Evolutionary conservation across 2,888 invertebrate genomes (phyloP).

Genomic region (Punctoribates punctum): DNA sequence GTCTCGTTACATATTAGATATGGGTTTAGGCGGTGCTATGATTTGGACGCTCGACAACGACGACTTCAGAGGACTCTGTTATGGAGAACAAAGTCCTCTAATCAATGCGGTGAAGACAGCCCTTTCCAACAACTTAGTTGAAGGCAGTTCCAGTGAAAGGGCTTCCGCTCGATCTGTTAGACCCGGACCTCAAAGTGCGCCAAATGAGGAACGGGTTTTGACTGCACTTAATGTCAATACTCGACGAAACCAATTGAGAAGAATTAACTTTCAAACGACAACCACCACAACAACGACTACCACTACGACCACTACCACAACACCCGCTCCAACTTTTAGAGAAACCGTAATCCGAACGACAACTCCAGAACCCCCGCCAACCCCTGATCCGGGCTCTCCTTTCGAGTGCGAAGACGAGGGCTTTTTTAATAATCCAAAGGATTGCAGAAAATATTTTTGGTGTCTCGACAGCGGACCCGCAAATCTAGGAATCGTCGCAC

Average conservation of each 20-base stretch:
- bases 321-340: constrained; percentile 35
- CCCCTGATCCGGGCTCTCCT: constrained; percentile 80
- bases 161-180: constrained; percentile 3
- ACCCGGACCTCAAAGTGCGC: constrained; percentile 25
- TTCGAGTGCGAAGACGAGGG: constrained; percentile 91
- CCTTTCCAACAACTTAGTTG: constrained; percentile 45
- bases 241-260: constrained; percentile 44
- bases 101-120: constrained; percentile 65
- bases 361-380: constrained; percentile 79
- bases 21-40: constrained; percentile 83
- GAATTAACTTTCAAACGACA: constrained; percentile 49
- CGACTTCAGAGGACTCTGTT: constrained; percentile 83
- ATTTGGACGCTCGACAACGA: constrained; percentile 93
- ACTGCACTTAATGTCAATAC: constrained; percentile 44
- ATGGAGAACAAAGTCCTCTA: constrained; percentile 78
- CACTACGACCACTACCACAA: constrained; percentile 51
- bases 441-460: constrained; percentile 94
- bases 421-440: constrained; percentile 83
- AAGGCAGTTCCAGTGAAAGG: constrained; percentile 43
- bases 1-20: constrained; percentile 76
- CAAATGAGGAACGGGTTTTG: constrained; percentile 66
- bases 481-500: constrained; percentile 81
- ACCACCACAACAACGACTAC: constrained; percentile 55
- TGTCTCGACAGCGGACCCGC: constrained; percentile 73
- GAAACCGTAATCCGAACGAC: constrained; percentile 26